These are phyloP conservation scores for Pammene aurita DNA, from an alignment of 2,888 invertebrate species.

Conservation along the genomic window DNA sequence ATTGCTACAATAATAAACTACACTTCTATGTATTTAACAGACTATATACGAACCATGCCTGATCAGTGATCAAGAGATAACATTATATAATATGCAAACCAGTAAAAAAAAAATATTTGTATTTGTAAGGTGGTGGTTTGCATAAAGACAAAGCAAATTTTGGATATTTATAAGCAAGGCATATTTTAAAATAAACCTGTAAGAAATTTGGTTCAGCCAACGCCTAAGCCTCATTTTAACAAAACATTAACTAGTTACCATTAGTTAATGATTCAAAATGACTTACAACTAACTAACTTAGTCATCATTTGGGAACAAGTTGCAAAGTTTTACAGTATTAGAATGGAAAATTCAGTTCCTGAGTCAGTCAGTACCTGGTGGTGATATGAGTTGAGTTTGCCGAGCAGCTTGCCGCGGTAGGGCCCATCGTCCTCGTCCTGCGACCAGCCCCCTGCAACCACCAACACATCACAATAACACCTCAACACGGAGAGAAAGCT, in stretches of 20 bases:
- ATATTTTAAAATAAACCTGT: too few species aligned
- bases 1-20: not conserved
- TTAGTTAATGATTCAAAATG: constrained; percentile 31
- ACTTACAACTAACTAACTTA: constrained; percentile 9
- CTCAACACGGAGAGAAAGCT: constrained; percentile 38
- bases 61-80: too few species aligned
- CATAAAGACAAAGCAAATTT: too few species aligned
- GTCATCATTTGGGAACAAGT: not conserved
- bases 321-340: not conserved
- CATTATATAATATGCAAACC: too few species aligned
- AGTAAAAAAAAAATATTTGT: too few species aligned
- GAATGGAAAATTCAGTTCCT: not conserved
- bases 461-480: constrained; percentile 30
- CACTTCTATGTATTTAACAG: not conserved
- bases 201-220: too few species aligned
- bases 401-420: constrained; percentile 91
- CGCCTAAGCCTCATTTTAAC: not conserved
- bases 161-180: too few species aligned
- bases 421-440: constrained; percentile 88
- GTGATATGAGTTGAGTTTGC: constrained; percentile 94
- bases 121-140: too few species aligned
- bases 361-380: constrained; percentile 84
- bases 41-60: too few species aligned
- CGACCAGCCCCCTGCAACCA: constrained; percentile 67
- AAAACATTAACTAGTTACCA: constrained; percentile 18